Conservation (phyloP, 2,888 invertebrate genomes). For the Amphipyra berbera region DNA sequence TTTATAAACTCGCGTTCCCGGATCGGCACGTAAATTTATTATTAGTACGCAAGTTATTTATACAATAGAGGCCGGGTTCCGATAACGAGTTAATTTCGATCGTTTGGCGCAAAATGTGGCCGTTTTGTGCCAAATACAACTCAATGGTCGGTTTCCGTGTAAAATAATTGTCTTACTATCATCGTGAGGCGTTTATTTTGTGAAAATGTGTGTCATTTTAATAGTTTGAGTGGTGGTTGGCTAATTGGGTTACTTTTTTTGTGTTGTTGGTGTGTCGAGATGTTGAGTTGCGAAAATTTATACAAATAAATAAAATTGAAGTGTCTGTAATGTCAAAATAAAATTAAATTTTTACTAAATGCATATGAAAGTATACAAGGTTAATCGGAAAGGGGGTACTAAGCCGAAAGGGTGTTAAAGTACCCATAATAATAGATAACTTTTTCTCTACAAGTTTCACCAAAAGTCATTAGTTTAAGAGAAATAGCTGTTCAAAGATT, state of each 20-base stretch:
- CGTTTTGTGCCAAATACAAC: constrained; percentile 47
- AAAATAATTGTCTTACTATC: constrained; percentile 37
- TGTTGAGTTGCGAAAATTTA: no score
- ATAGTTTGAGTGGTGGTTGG: constrained; percentile 10
- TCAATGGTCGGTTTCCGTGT: constrained; percentile 25
- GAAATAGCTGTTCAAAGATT: no score
- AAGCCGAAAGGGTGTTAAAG: no score
- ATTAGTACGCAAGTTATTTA: constrained; percentile 45
- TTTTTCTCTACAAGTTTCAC: no score
- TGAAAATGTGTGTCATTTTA: constrained; percentile 18
- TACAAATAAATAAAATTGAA: no score
- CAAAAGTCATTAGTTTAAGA: no score
- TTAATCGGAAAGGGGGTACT: no score
- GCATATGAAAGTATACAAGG: no score
- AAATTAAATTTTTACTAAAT: no score
- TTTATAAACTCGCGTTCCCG: constrained; percentile 11
- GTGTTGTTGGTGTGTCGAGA: no score
- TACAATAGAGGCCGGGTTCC: constrained; percentile 41
- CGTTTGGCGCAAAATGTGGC: constrained; percentile 31
- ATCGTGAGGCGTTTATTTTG: constrained; percentile 14
- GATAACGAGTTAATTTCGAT: constrained; percentile 46
- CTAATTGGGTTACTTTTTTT: background rate
- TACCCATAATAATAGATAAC: no score
- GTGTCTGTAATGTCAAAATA: no score
- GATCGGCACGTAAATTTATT: constrained; percentile 38